Evolutionary conservation across 2,113 vertebrate genomes (phyloP).

Genomic region (Chionomys nivalis): DNA sequence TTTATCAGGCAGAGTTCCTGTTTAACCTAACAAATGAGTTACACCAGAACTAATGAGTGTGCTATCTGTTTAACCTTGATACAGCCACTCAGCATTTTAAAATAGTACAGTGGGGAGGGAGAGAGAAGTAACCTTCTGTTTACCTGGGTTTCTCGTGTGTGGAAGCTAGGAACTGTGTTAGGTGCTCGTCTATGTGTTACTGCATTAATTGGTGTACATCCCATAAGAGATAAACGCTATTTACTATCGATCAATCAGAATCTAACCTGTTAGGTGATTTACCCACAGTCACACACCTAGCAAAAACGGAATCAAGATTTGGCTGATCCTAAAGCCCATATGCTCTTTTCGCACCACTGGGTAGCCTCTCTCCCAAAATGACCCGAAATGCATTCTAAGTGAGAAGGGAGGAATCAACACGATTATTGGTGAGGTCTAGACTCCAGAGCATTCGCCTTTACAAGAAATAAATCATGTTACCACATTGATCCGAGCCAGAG

Average conservation of each 20-base stretch:
- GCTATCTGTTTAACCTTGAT: conserved; percentile 29
- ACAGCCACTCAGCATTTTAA: conserved; percentile 35
- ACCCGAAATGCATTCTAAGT: conserved; percentile 59
- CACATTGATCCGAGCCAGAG: conserved; percentile 54
- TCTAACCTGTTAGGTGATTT: conserved; percentile 1
- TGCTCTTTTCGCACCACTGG: conserved; percentile 34
- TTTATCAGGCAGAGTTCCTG: conserved; percentile 41
- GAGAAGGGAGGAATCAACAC: conserved; percentile 61
- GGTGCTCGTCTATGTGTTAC: not conserved
- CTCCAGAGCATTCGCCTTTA: conserved; percentile 61
- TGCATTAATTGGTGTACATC: not conserved
- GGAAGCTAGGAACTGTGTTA: not conserved
- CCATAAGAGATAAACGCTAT: not conserved
- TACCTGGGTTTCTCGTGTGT: not conserved
- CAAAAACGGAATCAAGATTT: conserved; percentile 61
- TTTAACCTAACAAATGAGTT: conserved; percentile 52
- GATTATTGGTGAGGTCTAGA: conserved; percentile 55
- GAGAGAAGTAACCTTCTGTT: not conserved
- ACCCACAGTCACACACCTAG: conserved; percentile 44
- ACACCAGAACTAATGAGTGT: conserved; percentile 49
- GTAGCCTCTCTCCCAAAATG: conserved; percentile 38
- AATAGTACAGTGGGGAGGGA: not conserved
- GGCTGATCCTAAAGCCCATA: conserved; percentile 52
- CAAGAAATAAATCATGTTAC: conserved; percentile 74
- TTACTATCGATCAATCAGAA: not conserved